A percentile compares a stretch with the other conserved stretches of the same genome.
These are phyloP conservation scores for Amphimedon queenslandica DNA, from an alignment of 37 sponge, comb jelly and placozoan species.

Conservation along the genomic window DNA sequence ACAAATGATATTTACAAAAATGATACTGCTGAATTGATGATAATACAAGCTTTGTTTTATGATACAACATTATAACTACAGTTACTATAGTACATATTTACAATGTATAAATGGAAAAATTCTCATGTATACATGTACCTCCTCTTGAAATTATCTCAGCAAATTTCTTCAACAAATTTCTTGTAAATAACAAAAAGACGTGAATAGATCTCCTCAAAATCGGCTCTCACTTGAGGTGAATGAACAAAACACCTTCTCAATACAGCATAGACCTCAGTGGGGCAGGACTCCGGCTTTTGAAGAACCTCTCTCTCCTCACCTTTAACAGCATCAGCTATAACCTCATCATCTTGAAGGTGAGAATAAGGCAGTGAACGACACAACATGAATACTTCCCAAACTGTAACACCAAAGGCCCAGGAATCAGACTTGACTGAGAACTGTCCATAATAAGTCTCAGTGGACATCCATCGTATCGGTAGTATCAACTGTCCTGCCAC, in stretches of 20 bases:
- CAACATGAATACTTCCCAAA: constrained; percentile 80
- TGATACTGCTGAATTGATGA: too few species aligned
- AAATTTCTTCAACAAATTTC: not conserved
- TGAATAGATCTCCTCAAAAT: constrained; percentile 65
- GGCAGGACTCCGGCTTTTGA: constrained; percentile 36
- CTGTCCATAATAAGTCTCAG: constrained; percentile 79
- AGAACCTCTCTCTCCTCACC: constrained; percentile 30
- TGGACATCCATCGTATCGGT: constrained; percentile 84
- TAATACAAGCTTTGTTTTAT: too few species aligned
- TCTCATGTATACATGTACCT: too few species aligned
- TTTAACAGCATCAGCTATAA: constrained; percentile 65
- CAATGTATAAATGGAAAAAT: too few species aligned
- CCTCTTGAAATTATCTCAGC: too few species aligned
- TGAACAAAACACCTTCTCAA: constrained; percentile 61
- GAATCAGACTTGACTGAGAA: constrained; percentile 81
- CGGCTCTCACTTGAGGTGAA: constrained; percentile 47
- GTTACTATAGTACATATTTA: too few species aligned
- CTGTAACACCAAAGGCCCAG: constrained; percentile 77
- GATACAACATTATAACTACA: too few species aligned
- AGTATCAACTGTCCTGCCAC: constrained; percentile 54
- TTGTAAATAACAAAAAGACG: constrained; percentile 49
- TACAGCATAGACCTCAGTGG: constrained; percentile 45
- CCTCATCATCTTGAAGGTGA: constrained; percentile 64
- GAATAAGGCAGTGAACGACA: constrained; percentile 58
- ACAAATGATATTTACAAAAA: too few species aligned